A percentile compares a stretch with the other conserved stretches of the same genome.
These are phyloP conservation scores for Panzeria rudis DNA, from an alignment of 2,888 invertebrate species.

Conservation along the genomic window DNA sequence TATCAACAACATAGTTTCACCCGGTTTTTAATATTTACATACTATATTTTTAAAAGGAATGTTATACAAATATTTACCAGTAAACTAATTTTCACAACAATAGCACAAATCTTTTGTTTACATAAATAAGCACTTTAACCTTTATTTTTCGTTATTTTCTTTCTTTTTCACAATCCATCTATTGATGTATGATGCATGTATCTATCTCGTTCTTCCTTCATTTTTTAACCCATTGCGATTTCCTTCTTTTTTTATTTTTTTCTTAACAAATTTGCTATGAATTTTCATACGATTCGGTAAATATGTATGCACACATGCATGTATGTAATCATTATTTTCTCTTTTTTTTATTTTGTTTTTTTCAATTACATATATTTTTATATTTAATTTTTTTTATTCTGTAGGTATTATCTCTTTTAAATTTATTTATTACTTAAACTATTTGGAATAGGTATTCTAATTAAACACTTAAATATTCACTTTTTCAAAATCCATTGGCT, in stretches of 20 bases:
- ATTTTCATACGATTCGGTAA: constrained; percentile 21
- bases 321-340: background rate
- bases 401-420: no score
- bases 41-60: constrained; percentile 25
- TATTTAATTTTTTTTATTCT: constrained; percentile 35
- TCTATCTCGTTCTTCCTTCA: constrained; percentile 29
- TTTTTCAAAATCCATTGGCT: background rate
- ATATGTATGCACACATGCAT: background rate
- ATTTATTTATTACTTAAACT: background rate
- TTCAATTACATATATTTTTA: background rate
- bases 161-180: background rate
- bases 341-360: background rate
- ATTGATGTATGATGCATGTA: background rate
- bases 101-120: constrained; percentile 41
- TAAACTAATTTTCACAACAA: constrained; percentile 35
- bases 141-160: constrained; percentile 45
- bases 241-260: constrained; percentile 24
- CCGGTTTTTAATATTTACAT: constrained; percentile 9
- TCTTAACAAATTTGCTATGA: constrained; percentile 17
- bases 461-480: background rate
- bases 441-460: constrained; percentile 54
- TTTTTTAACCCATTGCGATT: constrained; percentile 53
- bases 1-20: constrained; percentile 22
- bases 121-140: constrained; percentile 51
- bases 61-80: constrained; percentile 28